Conservation (phyloP, 2,888 invertebrate genomes). For the Campaea margaritaria region DNA sequence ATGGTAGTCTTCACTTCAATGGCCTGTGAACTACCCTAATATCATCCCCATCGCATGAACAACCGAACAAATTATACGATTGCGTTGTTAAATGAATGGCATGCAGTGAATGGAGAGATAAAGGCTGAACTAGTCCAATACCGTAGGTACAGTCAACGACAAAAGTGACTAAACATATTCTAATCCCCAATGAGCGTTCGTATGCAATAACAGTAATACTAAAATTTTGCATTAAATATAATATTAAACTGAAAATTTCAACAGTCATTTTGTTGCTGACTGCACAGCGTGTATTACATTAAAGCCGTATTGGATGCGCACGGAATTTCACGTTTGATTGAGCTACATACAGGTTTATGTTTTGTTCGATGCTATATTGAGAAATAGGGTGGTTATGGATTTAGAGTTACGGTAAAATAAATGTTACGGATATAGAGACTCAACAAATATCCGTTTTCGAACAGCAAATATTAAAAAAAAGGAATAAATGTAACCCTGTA, state of each 20-base stretch:
- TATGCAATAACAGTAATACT: no score
- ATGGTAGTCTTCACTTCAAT: constrained; percentile 24
- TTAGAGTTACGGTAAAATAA: no score
- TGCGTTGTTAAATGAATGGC: constrained; percentile 54
- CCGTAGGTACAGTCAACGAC: no score
- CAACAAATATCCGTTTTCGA: no score
- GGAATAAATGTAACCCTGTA: no score
- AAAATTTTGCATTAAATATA: no score
- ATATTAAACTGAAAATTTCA: constrained; percentile 5
- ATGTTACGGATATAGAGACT: no score
- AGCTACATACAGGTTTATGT: constrained; percentile 39
- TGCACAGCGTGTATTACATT: constrained; percentile 48
- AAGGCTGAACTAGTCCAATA: constrained; percentile 48
- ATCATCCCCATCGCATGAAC: constrained; percentile 21
- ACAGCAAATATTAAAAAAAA: no score
- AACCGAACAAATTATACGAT: constrained; percentile 33
- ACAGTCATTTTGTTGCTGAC: constrained; percentile 44
- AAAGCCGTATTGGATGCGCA: constrained; percentile 52
- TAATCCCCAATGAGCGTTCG: no score
- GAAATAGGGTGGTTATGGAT: no score
- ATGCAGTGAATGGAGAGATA: constrained; percentile 47
- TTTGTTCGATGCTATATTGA: constrained; percentile 35
- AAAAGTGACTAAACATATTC: no score
- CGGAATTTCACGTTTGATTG: constrained; percentile 43
- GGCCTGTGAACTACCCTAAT: constrained; percentile 29